Percentiles rank a stretch among this genome's conserved stretches.
Evolutionary conservation across 1,140 invertebrate genomes (phyloP).

Genomic region (Drosophila albomicans): DNA sequence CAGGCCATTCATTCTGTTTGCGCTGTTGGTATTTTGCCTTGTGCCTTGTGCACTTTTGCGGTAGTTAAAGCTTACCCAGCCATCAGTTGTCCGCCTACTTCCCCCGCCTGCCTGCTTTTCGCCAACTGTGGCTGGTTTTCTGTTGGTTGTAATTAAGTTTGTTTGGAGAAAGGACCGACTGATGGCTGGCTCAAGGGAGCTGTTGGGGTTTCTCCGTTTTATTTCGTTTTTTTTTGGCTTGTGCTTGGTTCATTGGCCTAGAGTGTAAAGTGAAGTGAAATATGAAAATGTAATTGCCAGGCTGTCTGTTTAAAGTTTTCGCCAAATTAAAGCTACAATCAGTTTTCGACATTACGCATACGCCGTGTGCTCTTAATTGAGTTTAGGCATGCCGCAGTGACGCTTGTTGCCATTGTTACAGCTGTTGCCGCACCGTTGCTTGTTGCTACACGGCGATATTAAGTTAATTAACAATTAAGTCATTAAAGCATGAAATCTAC

Average conservation of each 20-base stretch:
- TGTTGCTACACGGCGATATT: slow-evolving; percentile 38
- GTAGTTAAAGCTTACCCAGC: slow-evolving; percentile 43
- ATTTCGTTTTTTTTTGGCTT: background rate
- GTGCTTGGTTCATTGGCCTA: slow-evolving; percentile 42
- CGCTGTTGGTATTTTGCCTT: slow-evolving; percentile 51
- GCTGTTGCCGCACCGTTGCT: background rate
- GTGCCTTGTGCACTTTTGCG: slow-evolving; percentile 50
- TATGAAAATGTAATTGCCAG: slow-evolving; percentile 47
- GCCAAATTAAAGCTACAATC: slow-evolving; percentile 35
- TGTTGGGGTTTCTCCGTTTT: background rate
- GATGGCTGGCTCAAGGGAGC: background rate
- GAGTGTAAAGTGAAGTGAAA: slow-evolving; percentile 21
- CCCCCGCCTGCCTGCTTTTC: background rate
- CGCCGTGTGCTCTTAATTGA: slow-evolving; percentile 69
- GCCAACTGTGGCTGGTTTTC: slow-evolving; percentile 45
- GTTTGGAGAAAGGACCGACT: background rate
- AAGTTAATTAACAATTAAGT: slow-evolving; percentile 77
- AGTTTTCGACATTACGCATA: slow-evolving; percentile 56
- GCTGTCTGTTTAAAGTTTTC: slow-evolving; percentile 26
- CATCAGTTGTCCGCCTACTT: slow-evolving; percentile 34
- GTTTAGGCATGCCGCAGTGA: slow-evolving; percentile 53
- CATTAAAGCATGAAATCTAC: slow-evolving; percentile 71
- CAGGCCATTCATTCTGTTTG: slow-evolving; percentile 16
- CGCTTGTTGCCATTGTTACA: slow-evolving; percentile 34
- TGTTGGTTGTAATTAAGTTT: slow-evolving; percentile 72